Percentiles rank a stretch among this genome's conserved stretches.
Conservation (phyloP, 2,113 vertebrate genomes). For the Thalassarche chlororhynchos region DNA sequence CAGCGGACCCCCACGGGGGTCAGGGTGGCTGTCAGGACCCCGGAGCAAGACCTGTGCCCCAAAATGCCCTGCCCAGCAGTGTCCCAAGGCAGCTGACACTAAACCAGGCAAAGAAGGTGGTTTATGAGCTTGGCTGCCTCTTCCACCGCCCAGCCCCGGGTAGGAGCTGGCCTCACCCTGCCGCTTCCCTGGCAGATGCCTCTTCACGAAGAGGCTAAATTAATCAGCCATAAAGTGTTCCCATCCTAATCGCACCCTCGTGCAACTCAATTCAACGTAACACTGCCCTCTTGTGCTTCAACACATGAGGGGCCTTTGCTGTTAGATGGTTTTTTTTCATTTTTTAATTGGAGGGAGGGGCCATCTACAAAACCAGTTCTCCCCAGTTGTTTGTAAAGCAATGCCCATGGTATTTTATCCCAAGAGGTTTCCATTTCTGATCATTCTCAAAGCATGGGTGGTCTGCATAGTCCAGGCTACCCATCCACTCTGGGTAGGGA, state of each 20-base stretch:
- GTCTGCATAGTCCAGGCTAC: background rate
- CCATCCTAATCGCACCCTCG: constrained; percentile 21
- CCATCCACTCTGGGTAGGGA: background rate
- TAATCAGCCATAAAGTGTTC: background rate
- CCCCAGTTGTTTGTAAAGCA: background rate
- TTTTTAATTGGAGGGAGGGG: background rate
- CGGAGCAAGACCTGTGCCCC: background rate
- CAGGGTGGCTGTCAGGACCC: background rate
- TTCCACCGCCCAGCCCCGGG: background rate
- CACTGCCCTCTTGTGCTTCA: constrained; percentile 80
- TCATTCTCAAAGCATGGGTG: background rate
- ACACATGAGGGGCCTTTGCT: constrained; percentile 43
- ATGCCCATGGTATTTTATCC: background rate
- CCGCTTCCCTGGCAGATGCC: background rate
- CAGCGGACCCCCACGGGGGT: background rate
- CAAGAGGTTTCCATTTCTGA: background rate
- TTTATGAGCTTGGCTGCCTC: background rate
- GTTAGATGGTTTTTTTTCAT: background rate
- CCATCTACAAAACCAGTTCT: background rate
- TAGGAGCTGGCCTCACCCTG: background rate
- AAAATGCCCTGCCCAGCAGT: background rate
- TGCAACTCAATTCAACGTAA: constrained; percentile 71
- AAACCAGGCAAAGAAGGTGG: background rate
- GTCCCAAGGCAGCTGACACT: background rate
- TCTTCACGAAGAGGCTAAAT: background rate